phyloP scores from a whole-genome alignment of 2,113 vertebrate species.

The Phalacrocorax pelagicus region DNA sequence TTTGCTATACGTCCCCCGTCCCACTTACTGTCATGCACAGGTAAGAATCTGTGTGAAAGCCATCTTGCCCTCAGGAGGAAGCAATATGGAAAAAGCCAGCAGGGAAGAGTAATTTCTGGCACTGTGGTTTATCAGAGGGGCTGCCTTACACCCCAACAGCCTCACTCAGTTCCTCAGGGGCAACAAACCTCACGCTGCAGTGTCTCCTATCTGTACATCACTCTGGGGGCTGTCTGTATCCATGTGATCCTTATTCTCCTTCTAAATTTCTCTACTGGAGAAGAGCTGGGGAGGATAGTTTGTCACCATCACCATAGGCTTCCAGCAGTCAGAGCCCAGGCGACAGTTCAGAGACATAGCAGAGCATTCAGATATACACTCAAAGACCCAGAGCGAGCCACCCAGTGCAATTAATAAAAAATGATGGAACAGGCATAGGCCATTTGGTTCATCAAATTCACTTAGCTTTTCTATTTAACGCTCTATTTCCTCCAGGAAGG shows the following conservation, averaged over 20 bases:
- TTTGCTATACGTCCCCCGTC: background rate
- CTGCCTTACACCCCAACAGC: background rate
- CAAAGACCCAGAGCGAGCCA: background rate
- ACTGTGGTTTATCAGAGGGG: background rate
- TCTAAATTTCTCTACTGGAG: background rate
- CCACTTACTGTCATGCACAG: background rate
- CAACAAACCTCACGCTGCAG: background rate
- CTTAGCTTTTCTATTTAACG: constrained; percentile 46
- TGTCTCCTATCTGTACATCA: background rate
- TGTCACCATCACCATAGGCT: background rate
- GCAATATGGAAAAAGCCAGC: background rate
- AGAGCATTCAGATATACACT: background rate
- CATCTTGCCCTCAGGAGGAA: background rate
- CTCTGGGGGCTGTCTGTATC: background rate
- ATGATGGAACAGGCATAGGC: constrained; percentile 13
- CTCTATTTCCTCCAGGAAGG: constrained; percentile 39
- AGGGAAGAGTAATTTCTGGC: background rate
- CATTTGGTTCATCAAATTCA: constrained; percentile 48
- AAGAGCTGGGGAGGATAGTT: background rate
- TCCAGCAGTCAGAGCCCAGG: background rate
- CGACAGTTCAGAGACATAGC: background rate
- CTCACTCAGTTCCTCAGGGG: background rate
- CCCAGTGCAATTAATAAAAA: constrained; percentile 38
- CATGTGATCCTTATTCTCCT: background rate
- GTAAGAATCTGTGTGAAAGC: background rate